Percentiles rank a stretch among this genome's conserved stretches.
Evolutionary conservation across 1,140 invertebrate genomes (phyloP).

Genomic region (Venturia canescens): DNA sequence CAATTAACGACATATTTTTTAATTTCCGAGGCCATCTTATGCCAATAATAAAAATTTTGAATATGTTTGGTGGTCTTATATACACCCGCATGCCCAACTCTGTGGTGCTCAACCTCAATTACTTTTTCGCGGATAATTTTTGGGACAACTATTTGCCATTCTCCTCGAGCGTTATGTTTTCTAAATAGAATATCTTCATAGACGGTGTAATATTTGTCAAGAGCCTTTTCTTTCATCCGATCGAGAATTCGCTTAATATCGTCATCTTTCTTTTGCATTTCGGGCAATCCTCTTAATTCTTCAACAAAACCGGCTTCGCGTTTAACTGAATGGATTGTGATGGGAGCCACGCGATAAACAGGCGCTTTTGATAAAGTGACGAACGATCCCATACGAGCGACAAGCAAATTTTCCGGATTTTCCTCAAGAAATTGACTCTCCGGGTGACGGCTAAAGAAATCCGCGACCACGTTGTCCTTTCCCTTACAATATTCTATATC

Average conservation of each 20-base stretch:
- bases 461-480: slow-evolving; percentile 61
- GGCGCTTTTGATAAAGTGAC: background rate
- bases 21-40: slow-evolving; percentile 48
- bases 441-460: slow-evolving; percentile 58
- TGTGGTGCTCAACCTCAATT: slow-evolving; percentile 51
- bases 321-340: too few relatives aligned
- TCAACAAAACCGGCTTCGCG: background rate
- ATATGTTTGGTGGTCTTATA: slow-evolving; percentile 60
- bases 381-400: background rate
- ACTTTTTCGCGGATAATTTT: background rate
- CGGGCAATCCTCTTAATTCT: background rate
- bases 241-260: background rate
- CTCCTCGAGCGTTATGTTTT: background rate
- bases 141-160: slow-evolving; percentile 34
- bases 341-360: too few relatives aligned
- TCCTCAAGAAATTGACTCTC: slow-evolving; percentile 26
- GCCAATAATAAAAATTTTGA: slow-evolving; percentile 59
- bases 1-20: slow-evolving; percentile 45
- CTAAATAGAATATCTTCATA: slow-evolving; percentile 30
- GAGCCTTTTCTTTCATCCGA: background rate
- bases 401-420: slow-evolving; percentile 1
- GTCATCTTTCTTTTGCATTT: background rate
- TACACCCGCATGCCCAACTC: slow-evolving; percentile 62
- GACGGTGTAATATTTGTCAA: background rate
- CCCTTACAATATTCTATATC: slow-evolving; percentile 64